Evolutionary conservation across 2,113 vertebrate genomes (phyloP).

Genomic region (Nibea coibor): DNA sequence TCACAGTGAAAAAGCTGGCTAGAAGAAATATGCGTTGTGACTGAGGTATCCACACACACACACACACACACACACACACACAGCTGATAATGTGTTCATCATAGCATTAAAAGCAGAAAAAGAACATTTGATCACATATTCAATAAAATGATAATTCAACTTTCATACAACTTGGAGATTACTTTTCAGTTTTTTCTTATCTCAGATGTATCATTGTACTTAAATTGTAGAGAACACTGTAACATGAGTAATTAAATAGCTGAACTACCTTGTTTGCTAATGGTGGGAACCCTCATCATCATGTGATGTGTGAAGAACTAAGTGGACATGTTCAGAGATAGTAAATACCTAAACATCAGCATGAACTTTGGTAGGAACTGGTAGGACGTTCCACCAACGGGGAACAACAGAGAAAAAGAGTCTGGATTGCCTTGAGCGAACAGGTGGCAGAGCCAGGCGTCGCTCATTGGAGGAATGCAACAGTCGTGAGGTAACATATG

Average conservation of each 20-base stretch:
- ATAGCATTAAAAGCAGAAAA: background rate
- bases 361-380: too few species aligned
- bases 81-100: conserved; percentile 1
- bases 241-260: background rate
- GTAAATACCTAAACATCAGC: too few species aligned
- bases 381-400: too few species aligned
- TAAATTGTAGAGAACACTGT: background rate
- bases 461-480: too few species aligned
- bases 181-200: background rate
- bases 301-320: background rate
- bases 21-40: background rate
- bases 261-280: background rate
- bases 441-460: too few species aligned
- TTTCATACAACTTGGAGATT: background rate
- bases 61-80: background rate
- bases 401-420: too few species aligned
- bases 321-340: too few species aligned
- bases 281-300: background rate
- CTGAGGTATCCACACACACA: background rate
- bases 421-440: too few species aligned
- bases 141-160: background rate
- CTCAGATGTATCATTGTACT: background rate
- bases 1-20: background rate
- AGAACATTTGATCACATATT: background rate
- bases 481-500: too few species aligned